Evolutionary conservation across 2,113 vertebrate genomes (phyloP), one percentile per base, ranked within the genome.

Genomic region (Cebus imitator): DNA sequence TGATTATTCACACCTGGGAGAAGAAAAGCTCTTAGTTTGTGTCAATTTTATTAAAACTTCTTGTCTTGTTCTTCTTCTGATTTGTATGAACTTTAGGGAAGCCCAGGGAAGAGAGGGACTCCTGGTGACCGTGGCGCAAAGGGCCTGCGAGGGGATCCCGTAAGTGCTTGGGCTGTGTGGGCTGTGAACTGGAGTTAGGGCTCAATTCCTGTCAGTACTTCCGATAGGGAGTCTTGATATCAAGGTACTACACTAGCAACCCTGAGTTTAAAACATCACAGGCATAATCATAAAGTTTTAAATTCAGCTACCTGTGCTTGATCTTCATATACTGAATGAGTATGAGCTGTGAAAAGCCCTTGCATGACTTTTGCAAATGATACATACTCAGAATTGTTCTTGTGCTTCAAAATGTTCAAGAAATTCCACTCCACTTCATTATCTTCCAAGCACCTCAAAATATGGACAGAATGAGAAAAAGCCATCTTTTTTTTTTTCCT

Each of bases 91-190:
- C 87, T 98, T 92, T 72, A 98, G 98, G 97, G 97, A 79, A 98
- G 37, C 78, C 97, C 96, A 13, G 98, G 98, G 80, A 58, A 55
- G 64, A 97, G 52, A 92, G 98, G 98, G n/a, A 30, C n/a, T 90
- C 40, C 87, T 58, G 98, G 98, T 80, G 98, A 98, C n/a, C 68
- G 0, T 32, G 98, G 98, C 66, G 23, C 84, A 12, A 97, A 96
- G 61, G 98, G 98, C 75, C 90, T 94, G 5, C 88, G 25, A 76
- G 98, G 98, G 94, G 96, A 98, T 61, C 84, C 76, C 68, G 98
- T 98, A 96, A 97, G 97, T 97, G 23, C 79, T 3, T 6, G 76
- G 84, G 9, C 6, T 5, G 2, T 0, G 0, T 0, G 83, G 85
- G 20, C 45, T 35, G 40, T 2, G 6, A 43, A 9, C 6, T 6